Conservation (phyloP, 2,113 vertebrate species). For the Eudyptes chrysolophus region DNA sequence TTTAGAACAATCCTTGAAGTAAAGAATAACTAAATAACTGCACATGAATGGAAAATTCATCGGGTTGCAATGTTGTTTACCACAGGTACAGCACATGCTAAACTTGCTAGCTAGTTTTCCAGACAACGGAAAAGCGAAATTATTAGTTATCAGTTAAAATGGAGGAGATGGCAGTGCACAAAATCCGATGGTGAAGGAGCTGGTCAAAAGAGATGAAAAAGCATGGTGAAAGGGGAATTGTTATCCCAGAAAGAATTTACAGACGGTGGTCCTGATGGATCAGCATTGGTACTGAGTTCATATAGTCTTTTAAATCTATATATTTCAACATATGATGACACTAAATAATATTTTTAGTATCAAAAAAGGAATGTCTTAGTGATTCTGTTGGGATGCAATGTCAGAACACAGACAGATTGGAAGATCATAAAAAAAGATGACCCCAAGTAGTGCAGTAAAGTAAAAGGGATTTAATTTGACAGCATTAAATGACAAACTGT, state of each 20-base stretch:
- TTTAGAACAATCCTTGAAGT: not conserved
- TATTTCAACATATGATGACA: not conserved
- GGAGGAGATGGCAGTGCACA: not conserved
- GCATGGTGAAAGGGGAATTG: not conserved
- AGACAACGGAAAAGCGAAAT: not conserved
- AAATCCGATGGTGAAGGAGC: not conserved
- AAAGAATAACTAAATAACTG: not conserved
- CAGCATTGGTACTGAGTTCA: not conserved
- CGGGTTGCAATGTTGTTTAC: not conserved
- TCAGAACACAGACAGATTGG: not conserved
- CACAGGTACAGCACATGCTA: not conserved
- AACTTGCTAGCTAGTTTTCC: not conserved
- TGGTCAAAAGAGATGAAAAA: not conserved
- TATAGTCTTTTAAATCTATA: not conserved
- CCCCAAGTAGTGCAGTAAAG: not conserved
- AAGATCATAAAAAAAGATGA: not conserved
- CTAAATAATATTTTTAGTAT: not conserved
- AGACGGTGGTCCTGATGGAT: not conserved
- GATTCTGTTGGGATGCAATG: not conserved
- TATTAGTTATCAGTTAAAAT: not conserved
- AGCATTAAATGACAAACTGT: not conserved
- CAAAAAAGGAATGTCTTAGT: not conserved
- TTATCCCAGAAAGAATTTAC: not conserved
- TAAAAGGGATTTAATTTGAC: not conserved
- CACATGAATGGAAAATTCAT: not conserved